Evolutionary conservation across 2,113 vertebrate genomes (phyloP).

Genomic region (Nanorana parkeri): DNA sequence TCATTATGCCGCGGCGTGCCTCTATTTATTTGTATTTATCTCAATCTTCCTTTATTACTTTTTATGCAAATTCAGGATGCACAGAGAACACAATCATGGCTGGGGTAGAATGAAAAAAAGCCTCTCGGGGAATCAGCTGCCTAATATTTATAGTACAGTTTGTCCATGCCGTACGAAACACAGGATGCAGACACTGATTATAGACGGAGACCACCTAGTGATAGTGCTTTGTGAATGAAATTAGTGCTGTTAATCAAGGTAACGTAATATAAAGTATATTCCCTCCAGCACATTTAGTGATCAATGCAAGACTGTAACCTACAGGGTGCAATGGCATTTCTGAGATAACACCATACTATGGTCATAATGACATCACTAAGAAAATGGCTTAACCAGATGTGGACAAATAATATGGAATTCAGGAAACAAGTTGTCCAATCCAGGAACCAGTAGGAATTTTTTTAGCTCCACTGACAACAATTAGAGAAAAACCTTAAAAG

Average conservation of each 20-base stretch:
- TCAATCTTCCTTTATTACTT: slow-evolving; percentile 45
- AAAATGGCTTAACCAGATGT: no score
- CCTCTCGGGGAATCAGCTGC: no score
- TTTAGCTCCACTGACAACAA: no score
- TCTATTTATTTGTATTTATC: slow-evolving; percentile 50
- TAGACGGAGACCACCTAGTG: slow-evolving; percentile 15
- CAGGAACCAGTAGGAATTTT: no score
- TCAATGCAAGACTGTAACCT: not conserved
- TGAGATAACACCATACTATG: no score
- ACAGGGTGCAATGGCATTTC: no score
- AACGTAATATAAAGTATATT: slow-evolving; percentile 8
- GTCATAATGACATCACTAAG: no score
- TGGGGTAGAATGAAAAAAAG: slow-evolving; percentile 7
- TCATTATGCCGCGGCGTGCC: slow-evolving; percentile 30
- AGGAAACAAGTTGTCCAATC: no score
- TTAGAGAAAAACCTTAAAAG: no score
- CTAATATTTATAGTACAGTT: slow-evolving; percentile 28
- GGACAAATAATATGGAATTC: no score
- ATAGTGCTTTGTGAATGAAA: not conserved
- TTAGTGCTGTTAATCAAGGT: slow-evolving; percentile 33
- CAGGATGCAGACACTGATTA: slow-evolving; percentile 1
- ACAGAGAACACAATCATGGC: slow-evolving; percentile 12
- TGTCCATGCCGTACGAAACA: not conserved
- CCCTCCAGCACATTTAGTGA: not conserved
- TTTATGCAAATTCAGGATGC: slow-evolving; percentile 47